A percentile compares a stretch with the other conserved stretches of the same genome.
phyloP scores from a whole-genome alignment of 2,113 vertebrate genomes.

The Amia ocellicauda region DNA sequence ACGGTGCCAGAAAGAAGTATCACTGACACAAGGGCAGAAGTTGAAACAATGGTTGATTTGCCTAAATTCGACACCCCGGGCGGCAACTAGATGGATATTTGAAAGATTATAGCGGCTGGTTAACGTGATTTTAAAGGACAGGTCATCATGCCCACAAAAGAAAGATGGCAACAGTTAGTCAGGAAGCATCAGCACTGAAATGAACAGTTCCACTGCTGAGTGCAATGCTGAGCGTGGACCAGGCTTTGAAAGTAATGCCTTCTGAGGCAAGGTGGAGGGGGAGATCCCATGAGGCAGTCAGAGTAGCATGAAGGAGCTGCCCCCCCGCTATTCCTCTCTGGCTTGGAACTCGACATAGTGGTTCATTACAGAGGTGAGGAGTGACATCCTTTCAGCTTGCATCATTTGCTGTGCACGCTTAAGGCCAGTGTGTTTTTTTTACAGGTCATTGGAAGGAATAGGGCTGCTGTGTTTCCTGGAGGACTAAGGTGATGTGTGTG shows the following conservation, averaged over 20 bases:
- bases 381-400: conserved; percentile 67
- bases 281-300: not conserved
- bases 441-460: conserved; percentile 66
- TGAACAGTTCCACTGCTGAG: not conserved
- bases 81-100: not conserved
- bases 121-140: not conserved
- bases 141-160: not conserved
- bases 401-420: conserved; percentile 62
- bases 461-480: conserved; percentile 40
- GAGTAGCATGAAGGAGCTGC: not conserved
- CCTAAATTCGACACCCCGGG: not conserved
- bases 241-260: conserved; percentile 19
- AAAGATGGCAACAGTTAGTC: conserved; percentile 6
- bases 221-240: not conserved
- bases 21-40: too few relatives aligned
- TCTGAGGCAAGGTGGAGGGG: conserved; percentile 8
- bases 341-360: conserved; percentile 25
- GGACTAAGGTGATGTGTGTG: conserved; percentile 59
- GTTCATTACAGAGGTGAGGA: conserved; percentile 50
- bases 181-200: not conserved
- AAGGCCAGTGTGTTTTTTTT: conserved; percentile 58
- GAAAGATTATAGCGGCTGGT: not conserved
- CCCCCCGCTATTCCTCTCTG: conserved; percentile 13
- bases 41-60: too few relatives aligned
- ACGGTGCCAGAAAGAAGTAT: too few relatives aligned